Evolutionary conservation across 1,140 invertebrate genomes (phyloP), one percentile per base, ranked within the genome.

Genomic region (Cotesia glomerata): DNA sequence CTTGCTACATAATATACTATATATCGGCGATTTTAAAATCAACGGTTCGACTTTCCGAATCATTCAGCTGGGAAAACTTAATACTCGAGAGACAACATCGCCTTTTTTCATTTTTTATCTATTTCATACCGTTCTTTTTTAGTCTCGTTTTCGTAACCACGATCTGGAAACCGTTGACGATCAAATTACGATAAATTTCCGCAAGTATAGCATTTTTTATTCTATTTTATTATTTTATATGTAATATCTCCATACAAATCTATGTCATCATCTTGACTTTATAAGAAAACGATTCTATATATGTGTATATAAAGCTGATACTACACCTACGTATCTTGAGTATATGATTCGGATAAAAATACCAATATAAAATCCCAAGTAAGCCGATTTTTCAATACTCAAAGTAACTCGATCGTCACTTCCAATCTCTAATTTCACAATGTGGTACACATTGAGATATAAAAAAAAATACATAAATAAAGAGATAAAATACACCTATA

Each of bases 51-150:
- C 35, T 56, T 18, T 59, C 35, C 51, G 18, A 65, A 56, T 65
- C 69, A 65, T 71, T 71, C 45, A 65, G 36, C 32, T 56, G 45
- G 34, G 54, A 72, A 66, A 66, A 54, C n/a, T 54, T 34, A 34
- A 59, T 71, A 64, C 61, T 56, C 61, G 26, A n/a, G 70, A 66
- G 54, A 64, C 61, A 26, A 52, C 39, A 45, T 11, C 39, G 11
- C 11, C 11, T 45, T 45, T 39, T 45, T 45, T 45, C 11, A 7
- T 45, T 11, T 45, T 45, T 45, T 45, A 45, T 39, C 26, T 26
- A 26, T 26, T 26, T 26, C 26, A 26, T 26, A 2, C 26, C 26
- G 26, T 66, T 65, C 66, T 54, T 66, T 66, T 54, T 56, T 52
- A 13, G 45, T 56, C 18, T 56, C 51, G 63, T 65, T 59, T 72